Conservation (phyloP, 2,113 vertebrate species). For the Nesoenas mayeri region DNA sequence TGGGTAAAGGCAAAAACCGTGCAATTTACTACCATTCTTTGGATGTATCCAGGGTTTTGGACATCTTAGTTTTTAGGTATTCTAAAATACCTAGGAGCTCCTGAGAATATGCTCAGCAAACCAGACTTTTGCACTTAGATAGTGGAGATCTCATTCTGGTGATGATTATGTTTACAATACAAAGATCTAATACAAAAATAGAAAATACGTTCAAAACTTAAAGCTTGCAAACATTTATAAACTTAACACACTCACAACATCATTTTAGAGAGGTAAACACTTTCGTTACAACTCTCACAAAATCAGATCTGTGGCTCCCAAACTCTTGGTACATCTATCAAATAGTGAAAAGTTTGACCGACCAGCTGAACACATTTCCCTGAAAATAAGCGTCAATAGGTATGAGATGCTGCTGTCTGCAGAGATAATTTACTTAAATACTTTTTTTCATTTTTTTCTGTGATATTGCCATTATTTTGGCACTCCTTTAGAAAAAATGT, state of each 20-base stretch:
- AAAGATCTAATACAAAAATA: neutral
- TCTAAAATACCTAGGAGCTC: neutral
- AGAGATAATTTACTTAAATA: neutral
- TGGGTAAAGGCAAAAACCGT: neutral
- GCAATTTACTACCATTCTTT: neutral
- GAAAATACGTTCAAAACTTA: neutral
- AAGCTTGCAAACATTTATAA: neutral
- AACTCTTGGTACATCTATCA: neutral
- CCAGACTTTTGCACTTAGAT: neutral
- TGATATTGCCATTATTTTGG: neutral
- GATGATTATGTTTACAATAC: accelerated
- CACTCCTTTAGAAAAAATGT: neutral
- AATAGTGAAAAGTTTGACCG: accelerated
- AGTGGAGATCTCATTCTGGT: neutral
- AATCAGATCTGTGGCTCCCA: neutral
- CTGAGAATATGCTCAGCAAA: neutral
- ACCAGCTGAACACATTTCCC: neutral
- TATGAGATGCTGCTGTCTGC: neutral
- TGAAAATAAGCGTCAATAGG: neutral
- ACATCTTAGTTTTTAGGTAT: neutral
- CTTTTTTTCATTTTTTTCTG: neutral
- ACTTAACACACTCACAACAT: neutral
- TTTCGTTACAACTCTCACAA: neutral
- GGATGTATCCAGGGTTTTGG: neutral
- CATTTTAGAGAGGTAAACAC: neutral